A percentile compares a stretch with the other conserved stretches of the same genome.
Conservation (phyloP, 2,113 vertebrate species). For the Engystomops pustulosus region DNA sequence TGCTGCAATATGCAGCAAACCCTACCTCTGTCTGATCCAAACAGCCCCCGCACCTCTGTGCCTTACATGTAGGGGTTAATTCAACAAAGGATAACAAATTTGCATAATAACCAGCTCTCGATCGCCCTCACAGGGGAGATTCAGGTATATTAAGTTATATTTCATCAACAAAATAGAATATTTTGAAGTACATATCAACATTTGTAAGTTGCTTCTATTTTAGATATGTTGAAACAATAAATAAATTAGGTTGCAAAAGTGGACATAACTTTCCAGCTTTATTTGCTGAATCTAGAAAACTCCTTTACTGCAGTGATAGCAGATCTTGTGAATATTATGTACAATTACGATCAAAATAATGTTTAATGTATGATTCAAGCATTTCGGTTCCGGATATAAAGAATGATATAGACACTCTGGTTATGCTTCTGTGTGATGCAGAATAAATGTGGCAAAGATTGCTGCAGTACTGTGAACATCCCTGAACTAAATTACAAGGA, state of each 20-base stretch:
- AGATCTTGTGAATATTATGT: neutral
- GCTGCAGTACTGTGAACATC: neutral
- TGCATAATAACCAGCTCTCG: too few relatives aligned
- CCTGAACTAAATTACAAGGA: conserved; percentile 27
- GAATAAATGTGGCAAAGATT: conserved; percentile 10
- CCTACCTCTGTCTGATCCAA: too few relatives aligned
- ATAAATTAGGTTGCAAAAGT: neutral
- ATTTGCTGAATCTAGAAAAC: neutral
- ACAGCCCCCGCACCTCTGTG: too few relatives aligned
- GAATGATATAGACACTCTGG: neutral
- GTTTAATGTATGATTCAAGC: neutral
- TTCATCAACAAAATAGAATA: too few relatives aligned
- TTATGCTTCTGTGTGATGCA: conserved; percentile 4
- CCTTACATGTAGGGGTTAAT: too few relatives aligned
- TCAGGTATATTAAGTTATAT: too few relatives aligned
- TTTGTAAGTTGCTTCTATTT: neutral
- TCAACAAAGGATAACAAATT: too few relatives aligned
- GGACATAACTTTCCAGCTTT: neutral
- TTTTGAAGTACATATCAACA: too few relatives aligned
- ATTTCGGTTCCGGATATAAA: neutral
- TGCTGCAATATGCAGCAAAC: too few relatives aligned
- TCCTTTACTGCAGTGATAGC: neutral
- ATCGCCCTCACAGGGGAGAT: too few relatives aligned
- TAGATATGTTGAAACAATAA: neutral
- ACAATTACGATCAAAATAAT: neutral